Evolutionary conservation across 2,113 vertebrate genomes (phyloP).

Genomic region (Amblyopsis rosae): DNA sequence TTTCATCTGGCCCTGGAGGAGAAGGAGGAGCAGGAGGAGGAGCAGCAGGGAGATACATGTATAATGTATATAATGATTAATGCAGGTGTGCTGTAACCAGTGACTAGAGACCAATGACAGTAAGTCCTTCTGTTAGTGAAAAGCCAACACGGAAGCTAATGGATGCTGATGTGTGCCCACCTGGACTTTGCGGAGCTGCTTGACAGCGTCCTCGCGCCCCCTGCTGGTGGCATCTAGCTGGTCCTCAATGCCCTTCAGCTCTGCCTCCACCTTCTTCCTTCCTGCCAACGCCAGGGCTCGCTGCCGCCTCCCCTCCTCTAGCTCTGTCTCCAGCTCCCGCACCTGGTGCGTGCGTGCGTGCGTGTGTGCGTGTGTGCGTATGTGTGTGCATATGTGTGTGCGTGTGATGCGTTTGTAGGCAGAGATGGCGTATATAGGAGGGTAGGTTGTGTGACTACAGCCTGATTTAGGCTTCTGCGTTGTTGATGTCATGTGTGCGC

Average conservation of each 20-base stretch:
- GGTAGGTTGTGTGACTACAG: too few relatives aligned
- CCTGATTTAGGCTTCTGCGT: too few relatives aligned
- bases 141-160: background rate
- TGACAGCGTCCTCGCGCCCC: slow-evolving; percentile 87
- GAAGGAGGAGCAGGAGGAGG: background rate
- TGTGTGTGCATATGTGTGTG: too few relatives aligned
- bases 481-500: too few relatives aligned
- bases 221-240: slow-evolving; percentile 85
- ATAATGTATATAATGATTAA: background rate
- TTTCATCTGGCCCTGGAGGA: slow-evolving; percentile 87
- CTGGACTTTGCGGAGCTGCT: slow-evolving; percentile 91
- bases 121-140: too few relatives aligned
- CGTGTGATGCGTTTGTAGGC: too few relatives aligned
- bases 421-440: too few relatives aligned
- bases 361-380: too few relatives aligned
- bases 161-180: slow-evolving; percentile 58
- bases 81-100: background rate
- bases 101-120: too few relatives aligned
- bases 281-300: slow-evolving; percentile 76
- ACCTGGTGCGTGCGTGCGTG: slow-evolving; percentile 71
- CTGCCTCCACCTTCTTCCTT: slow-evolving; percentile 93
- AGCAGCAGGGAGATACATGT: background rate
- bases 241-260: slow-evolving; percentile 89
- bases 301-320: slow-evolving; percentile 93
- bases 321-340: slow-evolving; percentile 87